Percentiles rank a stretch among this genome's conserved stretches.
Conservation (phyloP, 2,113 vertebrate species). For the Myotis yumanensis region DNA sequence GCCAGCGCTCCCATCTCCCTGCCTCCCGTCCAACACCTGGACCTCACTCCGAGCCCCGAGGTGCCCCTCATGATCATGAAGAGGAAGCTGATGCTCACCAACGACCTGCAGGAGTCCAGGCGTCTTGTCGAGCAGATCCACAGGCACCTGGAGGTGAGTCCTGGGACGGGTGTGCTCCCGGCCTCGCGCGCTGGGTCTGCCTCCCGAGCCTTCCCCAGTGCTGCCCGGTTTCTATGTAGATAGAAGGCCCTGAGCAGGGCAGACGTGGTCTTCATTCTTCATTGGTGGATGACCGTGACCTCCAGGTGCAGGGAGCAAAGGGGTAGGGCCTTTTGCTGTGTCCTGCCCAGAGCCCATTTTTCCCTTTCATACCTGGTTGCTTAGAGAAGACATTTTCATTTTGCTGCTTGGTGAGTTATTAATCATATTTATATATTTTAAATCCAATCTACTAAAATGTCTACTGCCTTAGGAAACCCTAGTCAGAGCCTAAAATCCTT, state of each 20-base stretch:
- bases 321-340: accelerated
- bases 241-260: accelerated
- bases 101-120: constrained; percentile 83
- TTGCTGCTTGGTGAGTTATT: not conserved
- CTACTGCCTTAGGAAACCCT: not conserved
- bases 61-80: constrained; percentile 95
- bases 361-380: not conserved
- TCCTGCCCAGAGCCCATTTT: not conserved
- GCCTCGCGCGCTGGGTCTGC: accelerated
- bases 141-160: constrained; percentile 87
- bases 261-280: not conserved
- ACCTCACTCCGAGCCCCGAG: constrained; percentile 93
- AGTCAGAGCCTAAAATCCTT: not conserved
- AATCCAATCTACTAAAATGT: not conserved
- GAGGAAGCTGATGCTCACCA: constrained; percentile 91
- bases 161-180: accelerated
- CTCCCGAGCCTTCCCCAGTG: accelerated
- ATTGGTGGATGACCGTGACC: not conserved
- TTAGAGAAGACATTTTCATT: not conserved
- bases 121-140: constrained; percentile 86
- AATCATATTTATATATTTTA: not conserved
- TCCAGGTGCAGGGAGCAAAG: not conserved
- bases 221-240: not conserved
- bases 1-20: constrained; percentile 77
- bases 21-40: constrained; percentile 81